phyloP scores from a whole-genome alignment of 2,888 invertebrate genomes.

The Caenorhabditis doughertyi region DNA sequence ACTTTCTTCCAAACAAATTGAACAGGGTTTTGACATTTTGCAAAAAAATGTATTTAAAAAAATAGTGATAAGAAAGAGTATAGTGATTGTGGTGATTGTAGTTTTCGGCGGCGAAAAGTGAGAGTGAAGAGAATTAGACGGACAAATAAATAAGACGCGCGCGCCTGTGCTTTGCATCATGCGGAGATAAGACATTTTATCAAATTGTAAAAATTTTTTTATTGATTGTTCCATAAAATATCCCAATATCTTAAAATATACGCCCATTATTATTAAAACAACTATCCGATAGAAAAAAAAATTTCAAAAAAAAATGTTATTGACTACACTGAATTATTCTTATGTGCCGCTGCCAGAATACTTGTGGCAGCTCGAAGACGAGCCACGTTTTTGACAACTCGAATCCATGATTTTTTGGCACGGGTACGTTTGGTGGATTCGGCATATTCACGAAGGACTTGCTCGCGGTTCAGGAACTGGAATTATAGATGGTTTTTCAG shows the following conservation, averaged over 20 bases:
- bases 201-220: too few species aligned
- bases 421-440: conserved; percentile 47
- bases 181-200: too few species aligned
- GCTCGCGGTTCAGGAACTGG: conserved; percentile 52
- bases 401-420: conserved; percentile 62
- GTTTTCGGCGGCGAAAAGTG: too few species aligned
- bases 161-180: too few species aligned
- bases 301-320: too few species aligned
- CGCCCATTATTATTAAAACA: too few species aligned
- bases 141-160: too few species aligned
- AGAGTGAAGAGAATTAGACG: too few species aligned
- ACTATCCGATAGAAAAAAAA: neutral
- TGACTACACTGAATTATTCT: conserved; percentile 35
- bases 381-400: conserved; percentile 61
- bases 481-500: neutral
- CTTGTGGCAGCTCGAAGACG: conserved; percentile 50
- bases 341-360: conserved; percentile 50
- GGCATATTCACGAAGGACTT: conserved; percentile 52
- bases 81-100: neutral
- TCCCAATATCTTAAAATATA: too few species aligned
- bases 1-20: conserved; percentile 47
- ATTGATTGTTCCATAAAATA: too few species aligned
- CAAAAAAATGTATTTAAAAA: neutral
- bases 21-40: conserved; percentile 18
- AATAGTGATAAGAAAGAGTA: neutral